Evolutionary conservation across 2,113 vertebrate genomes (phyloP).

Genomic region (Urocynchramus pylzowi): DNA sequence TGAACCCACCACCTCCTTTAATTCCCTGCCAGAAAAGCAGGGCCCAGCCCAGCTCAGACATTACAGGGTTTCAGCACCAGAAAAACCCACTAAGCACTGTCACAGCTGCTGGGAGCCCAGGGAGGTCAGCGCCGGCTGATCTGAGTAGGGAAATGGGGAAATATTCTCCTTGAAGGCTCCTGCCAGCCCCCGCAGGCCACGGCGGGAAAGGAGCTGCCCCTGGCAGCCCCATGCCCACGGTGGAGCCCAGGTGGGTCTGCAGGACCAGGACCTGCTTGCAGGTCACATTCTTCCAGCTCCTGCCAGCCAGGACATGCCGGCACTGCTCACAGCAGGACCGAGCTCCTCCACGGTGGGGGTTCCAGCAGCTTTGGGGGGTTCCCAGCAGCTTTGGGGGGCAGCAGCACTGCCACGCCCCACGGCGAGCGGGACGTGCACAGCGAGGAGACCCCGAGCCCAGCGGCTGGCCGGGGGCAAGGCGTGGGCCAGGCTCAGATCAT

Average conservation of each 20-base stretch:
- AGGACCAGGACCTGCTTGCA: fast-evolving
- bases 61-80: not conserved
- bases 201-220: not conserved
- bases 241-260: not conserved
- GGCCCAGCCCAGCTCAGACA: not conserved
- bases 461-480: fast-evolving
- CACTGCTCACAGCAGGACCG: fast-evolving
- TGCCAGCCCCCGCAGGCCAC: fast-evolving
- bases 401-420: not conserved
- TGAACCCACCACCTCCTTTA: not conserved
- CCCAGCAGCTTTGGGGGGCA: too few relatives aligned
- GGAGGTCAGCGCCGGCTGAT: fast-evolving
- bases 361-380: not conserved
- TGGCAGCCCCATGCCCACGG: fast-evolving
- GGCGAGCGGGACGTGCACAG: fast-evolving
- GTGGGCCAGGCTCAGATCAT: constrained; percentile 50
- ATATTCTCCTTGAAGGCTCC: not conserved
- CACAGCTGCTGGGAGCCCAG: not conserved
- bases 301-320: not conserved
- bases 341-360: not conserved
- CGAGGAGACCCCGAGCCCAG: fast-evolving
- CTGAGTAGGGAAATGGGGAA: fast-evolving
- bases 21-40: not conserved
- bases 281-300: not conserved
- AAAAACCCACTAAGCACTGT: fast-evolving